These are phyloP conservation scores for Neofelis nebulosa DNA, from an alignment of 2,113 vertebrate genomes.

Conservation along the genomic window DNA sequence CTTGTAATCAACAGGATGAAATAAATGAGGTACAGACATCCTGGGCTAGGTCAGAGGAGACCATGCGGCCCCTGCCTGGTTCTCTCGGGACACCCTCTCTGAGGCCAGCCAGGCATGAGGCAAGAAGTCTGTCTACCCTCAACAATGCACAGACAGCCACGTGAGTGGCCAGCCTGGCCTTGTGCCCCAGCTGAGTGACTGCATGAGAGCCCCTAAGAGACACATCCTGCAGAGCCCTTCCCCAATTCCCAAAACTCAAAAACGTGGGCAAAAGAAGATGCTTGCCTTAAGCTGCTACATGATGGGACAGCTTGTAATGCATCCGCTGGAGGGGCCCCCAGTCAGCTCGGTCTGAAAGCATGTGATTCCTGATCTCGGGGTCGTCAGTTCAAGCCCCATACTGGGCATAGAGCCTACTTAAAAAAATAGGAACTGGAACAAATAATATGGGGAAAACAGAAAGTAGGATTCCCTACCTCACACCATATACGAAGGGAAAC, in stretches of 20 bases:
- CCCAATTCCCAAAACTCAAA: background rate
- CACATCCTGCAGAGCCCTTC: background rate
- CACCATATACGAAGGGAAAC: background rate
- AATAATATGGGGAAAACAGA: background rate
- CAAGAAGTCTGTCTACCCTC: no score
- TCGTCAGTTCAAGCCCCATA: background rate
- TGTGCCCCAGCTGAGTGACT: background rate
- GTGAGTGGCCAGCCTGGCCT: rapidly evolving
- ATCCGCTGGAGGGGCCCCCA: background rate
- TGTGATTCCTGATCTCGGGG: no score
- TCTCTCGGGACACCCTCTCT: background rate
- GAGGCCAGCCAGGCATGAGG: background rate
- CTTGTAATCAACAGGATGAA: background rate
- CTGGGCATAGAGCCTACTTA: background rate
- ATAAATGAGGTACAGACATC: rapidly evolving
- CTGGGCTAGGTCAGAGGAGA: no score
- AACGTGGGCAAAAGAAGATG: no score
- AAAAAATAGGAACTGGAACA: background rate
- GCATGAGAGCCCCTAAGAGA: background rate
- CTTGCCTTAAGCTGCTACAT: no score
- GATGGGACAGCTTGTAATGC: background rate
- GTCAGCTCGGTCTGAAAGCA: background rate
- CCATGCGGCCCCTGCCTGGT: background rate
- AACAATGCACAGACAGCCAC: background rate
- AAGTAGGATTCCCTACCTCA: background rate